phyloP scores from a whole-genome alignment of 2,888 invertebrate species.

The Sarcophaga variegata region DNA sequence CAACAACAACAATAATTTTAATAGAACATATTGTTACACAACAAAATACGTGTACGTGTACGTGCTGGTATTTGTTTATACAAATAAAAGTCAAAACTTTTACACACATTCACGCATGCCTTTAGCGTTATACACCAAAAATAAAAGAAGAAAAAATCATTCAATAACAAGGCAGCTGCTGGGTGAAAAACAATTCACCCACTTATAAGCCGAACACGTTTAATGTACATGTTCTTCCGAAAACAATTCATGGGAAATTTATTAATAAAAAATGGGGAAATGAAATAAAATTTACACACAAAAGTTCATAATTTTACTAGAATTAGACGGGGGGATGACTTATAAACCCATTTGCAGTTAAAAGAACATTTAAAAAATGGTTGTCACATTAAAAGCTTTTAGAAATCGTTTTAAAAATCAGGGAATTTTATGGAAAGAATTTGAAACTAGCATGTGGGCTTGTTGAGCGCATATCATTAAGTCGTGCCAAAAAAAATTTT shows the following conservation, averaged over 20 bases:
- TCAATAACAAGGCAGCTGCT: neutral
- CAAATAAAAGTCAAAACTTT: slow-evolving; percentile 44
- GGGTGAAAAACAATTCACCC: slow-evolving; percentile 20
- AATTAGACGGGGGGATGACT: neutral
- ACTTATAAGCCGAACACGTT: slow-evolving; percentile 64
- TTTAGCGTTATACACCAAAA: neutral
- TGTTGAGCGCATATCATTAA: too few species aligned
- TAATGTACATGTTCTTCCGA: slow-evolving; percentile 22
- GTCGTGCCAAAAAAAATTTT: too few species aligned
- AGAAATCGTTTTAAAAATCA: too few species aligned
- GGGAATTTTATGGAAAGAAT: too few species aligned
- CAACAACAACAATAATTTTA: neutral
- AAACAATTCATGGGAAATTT: slow-evolving; percentile 57
- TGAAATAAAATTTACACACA: neutral
- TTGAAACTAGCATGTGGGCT: too few species aligned
- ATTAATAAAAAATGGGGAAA: slow-evolving; percentile 26
- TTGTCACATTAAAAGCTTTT: neutral
- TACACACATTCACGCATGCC: slow-evolving; percentile 6
- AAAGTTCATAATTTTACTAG: neutral
- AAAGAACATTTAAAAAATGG: neutral
- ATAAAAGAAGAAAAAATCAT: neutral
- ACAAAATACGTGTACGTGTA: slow-evolving; percentile 28
- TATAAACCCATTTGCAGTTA: neutral
- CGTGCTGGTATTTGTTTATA: slow-evolving; percentile 52
- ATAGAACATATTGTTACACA: slow-evolving; percentile 49